Conservation (phyloP, 2,888 invertebrate species). For the Halocaridina rubra region DNA sequence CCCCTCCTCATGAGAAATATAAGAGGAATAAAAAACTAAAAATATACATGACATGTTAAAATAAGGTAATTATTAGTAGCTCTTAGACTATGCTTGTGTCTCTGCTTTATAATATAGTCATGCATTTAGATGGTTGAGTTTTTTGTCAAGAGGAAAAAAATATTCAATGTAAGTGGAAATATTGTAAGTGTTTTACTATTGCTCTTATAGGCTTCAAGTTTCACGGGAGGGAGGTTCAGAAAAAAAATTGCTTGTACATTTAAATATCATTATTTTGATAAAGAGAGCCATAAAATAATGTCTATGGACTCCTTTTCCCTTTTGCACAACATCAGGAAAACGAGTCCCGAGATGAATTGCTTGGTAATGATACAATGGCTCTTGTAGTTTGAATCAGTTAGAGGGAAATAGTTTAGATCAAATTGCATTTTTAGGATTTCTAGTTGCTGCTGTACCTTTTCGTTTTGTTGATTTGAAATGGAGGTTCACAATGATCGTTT, state of each 20-base stretch:
- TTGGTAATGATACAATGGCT: background rate
- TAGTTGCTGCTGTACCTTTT: slow-evolving; percentile 42
- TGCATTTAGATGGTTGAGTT: slow-evolving; percentile 48
- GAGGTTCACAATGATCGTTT: slow-evolving; percentile 21
- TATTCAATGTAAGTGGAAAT: slow-evolving; percentile 41
- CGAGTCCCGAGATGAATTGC: background rate
- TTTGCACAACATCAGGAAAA: slow-evolving; percentile 28
- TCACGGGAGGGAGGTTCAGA: too few relatives aligned
- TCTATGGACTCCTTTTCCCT: slow-evolving; percentile 24
- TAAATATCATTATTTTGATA: too few relatives aligned
- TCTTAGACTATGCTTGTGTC: slow-evolving; percentile 47
- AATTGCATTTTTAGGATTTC: slow-evolving; percentile 29
- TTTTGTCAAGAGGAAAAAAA: slow-evolving; percentile 33
- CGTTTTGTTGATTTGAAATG: too few relatives aligned
- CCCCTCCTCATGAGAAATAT: too few relatives aligned
- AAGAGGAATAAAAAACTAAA: slow-evolving; percentile 20
- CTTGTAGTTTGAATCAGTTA: slow-evolving; percentile 12
- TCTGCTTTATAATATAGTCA: slow-evolving; percentile 40
- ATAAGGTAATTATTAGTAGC: slow-evolving; percentile 32
- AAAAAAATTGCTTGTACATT: too few relatives aligned
- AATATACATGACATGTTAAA: background rate
- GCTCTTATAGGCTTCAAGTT: too few relatives aligned
- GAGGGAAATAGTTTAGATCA: slow-evolving; percentile 28
- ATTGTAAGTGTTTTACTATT: too few relatives aligned
- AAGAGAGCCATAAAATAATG: too few relatives aligned